Percentiles rank a stretch among this genome's conserved stretches.
Evolutionary conservation across 1,140 invertebrate species (phyloP).

Genomic region (Trichomalopsis sarcophagae): DNA sequence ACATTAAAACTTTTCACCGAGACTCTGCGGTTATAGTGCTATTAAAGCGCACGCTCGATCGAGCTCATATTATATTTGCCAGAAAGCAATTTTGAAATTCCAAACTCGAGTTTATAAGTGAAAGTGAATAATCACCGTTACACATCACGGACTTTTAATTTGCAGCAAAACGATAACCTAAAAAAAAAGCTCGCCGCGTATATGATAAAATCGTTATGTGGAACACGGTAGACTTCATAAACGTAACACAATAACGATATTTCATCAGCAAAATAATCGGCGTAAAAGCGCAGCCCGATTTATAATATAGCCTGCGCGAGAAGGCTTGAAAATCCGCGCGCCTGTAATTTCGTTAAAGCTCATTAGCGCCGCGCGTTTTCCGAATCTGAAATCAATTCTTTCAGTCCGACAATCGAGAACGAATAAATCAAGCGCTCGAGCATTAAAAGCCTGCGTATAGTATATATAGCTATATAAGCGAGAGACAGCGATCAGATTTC

Average conservation of each 20-base stretch:
- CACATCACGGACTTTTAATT: neutral
- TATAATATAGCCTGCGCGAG: neutral
- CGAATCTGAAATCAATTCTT: neutral
- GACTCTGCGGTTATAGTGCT: neutral
- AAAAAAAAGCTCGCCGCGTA: neutral
- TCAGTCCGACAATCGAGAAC: neutral
- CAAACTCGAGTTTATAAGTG: neutral
- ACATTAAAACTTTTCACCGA: neutral
- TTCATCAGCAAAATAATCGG: conserved; percentile 22
- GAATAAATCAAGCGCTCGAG: neutral
- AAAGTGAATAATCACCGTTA: neutral
- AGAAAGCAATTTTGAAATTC: neutral
- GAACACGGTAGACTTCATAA: neutral
- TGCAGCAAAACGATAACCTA: neutral
- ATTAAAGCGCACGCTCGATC: neutral
- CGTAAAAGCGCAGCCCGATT: neutral
- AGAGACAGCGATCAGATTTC: neutral
- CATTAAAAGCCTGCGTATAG: neutral
- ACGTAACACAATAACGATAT: conserved; percentile 22
- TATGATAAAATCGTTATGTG: conserved; percentile 7
- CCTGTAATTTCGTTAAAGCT: neutral
- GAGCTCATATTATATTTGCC: neutral
- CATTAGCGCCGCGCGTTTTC: neutral
- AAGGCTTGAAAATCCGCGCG: neutral
- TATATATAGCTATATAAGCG: no score